Conservation (phyloP, 2,797 vertebrate species). For the Chaetodon trifasciatus region DNA sequence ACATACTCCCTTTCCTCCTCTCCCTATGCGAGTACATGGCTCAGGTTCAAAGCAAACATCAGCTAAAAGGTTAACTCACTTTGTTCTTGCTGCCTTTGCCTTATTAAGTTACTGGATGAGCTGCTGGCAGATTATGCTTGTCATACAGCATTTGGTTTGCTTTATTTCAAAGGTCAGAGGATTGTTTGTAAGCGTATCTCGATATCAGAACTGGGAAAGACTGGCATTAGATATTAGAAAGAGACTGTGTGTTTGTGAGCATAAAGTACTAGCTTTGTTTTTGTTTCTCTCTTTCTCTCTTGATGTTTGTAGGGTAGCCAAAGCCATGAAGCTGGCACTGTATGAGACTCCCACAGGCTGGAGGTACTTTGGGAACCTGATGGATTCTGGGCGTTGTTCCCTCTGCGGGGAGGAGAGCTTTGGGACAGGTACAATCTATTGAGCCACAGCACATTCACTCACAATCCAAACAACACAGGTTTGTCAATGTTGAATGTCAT, state of each 20-base stretch:
- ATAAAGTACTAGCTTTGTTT: constrained; percentile 28
- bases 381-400: constrained; percentile 98
- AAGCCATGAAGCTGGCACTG: constrained; percentile 95
- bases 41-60: constrained; percentile 76
- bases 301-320: constrained; percentile 91
- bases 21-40: constrained; percentile 51
- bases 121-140: constrained; percentile 57
- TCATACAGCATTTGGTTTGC: constrained; percentile 71
- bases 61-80: constrained; percentile 77
- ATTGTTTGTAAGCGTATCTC: constrained; percentile 50
- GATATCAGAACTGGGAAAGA: constrained; percentile 25
- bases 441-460: constrained; percentile 2
- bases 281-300: constrained; percentile 31
- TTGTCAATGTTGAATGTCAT: constrained; percentile 14
- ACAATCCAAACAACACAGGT: constrained; percentile 11
- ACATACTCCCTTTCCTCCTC: constrained; percentile 26
- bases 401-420: constrained; percentile 99
- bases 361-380: constrained; percentile 98
- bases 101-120: constrained; percentile 83
- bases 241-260: constrained; percentile 27
- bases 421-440: constrained; percentile 91
- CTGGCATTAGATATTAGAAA: constrained; percentile 33
- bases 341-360: constrained; percentile 98
- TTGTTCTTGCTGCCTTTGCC: constrained; percentile 76
- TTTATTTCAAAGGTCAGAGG: constrained; percentile 74